Percentiles rank a stretch among this genome's conserved stretches.
Evolutionary conservation across 2,888 invertebrate species (phyloP).

Genomic region (Phaedon cochleariae): DNA sequence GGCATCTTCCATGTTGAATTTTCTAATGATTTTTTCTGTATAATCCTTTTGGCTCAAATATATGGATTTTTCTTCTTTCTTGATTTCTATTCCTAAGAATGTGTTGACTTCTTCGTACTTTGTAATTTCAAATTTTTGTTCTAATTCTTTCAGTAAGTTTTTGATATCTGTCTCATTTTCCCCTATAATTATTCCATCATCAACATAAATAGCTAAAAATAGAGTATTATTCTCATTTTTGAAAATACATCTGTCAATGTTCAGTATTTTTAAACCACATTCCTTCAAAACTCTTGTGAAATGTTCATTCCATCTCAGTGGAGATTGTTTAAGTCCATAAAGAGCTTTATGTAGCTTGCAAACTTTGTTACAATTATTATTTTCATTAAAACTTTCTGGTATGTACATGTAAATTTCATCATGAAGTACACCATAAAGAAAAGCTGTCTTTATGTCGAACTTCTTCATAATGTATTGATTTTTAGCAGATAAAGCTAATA

Average conservation of each 20-base stretch:
- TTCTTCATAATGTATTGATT: no score
- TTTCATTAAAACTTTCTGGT: conserved; percentile 31
- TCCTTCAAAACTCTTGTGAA: not conserved
- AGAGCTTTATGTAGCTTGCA: conserved; percentile 24
- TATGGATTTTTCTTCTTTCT: not conserved
- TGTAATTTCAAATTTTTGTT: conserved; percentile 18
- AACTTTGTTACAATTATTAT: conserved; percentile 11
- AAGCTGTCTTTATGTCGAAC: no score
- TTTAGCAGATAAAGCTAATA: no score
- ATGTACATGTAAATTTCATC: conserved; percentile 37
- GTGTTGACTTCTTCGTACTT: conserved; percentile 17
- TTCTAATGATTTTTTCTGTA: conserved; percentile 19
- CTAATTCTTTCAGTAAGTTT: conserved; percentile 8
- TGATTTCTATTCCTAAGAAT: not conserved
- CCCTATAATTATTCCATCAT: conserved; percentile 21
- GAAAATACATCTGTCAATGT: no score
- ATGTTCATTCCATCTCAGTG: conserved; percentile 11
- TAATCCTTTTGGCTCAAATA: not conserved
- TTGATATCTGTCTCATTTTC: conserved; percentile 8
- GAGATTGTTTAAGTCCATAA: conserved; percentile 30
- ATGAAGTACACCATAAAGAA: no score
- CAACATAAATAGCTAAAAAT: conserved; percentile 24
- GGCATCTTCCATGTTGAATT: conserved; percentile 37
- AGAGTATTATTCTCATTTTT: conserved; percentile 13
- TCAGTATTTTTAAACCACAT: conserved; percentile 9